Evolutionary conservation across 2,888 invertebrate species (phyloP), one percentile per base, ranked within the genome.

Genomic region (Hydriomena furcata): DNA sequence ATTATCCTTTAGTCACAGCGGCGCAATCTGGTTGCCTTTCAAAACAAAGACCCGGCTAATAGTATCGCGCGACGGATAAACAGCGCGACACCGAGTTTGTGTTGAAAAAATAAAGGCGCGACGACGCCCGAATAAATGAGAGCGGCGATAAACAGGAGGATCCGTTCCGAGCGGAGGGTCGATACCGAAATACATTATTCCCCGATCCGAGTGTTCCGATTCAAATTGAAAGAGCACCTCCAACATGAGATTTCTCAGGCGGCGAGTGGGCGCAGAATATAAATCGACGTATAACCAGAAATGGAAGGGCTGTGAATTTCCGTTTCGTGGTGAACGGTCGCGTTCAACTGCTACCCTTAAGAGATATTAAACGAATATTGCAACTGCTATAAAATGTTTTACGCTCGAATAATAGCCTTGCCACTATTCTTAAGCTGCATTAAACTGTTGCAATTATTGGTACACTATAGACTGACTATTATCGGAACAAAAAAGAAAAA

Each of bases 201-300:
- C 83, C 86, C 88, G 89, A 88, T 86, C 86, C 84, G 84, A 89
- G 87, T 87, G 89, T 89, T 89, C 88, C 89, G 89, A 88, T 90
- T 90, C 89, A 90, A 90, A 90, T 90, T 89, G 90, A 90, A 90
- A 90, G 90, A 90, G 90, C 90, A 88, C 88, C 88, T 86, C 83
- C 85, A 84, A 89, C 90, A 88, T 85, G 86, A 90, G 89, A 90
- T 90, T 89, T 88, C 87, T 89, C 83, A 84, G 89, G 78, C 88
- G 84, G 87, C 85, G 88, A 88, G 87, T 88, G 86, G 87, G 88
- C 84, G 82, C 85, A 82, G 89, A 90, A 90, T 89, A 90, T 90
- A 90, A 89, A 90, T 90, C 87, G 88, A 79, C 87, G 83, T 83
- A 90, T 90, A 90, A 88, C 87, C 83, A 85, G 86, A 83, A 85